Conservation (phyloP, 2,888 invertebrate species). For the Caenorhabditis sp. region DNA sequence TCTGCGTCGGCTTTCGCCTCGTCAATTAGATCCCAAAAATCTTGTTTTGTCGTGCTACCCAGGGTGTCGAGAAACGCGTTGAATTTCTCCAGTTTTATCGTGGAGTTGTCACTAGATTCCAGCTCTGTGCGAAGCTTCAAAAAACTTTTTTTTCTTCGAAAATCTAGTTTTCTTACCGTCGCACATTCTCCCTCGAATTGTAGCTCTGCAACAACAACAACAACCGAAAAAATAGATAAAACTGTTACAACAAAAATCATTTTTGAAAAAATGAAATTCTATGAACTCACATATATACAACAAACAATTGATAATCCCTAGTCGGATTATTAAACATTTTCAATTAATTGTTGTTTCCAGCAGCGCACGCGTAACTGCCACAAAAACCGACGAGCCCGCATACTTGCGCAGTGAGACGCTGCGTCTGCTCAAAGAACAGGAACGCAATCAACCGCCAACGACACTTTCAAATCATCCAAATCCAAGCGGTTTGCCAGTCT, state of each 20-base stretch:
- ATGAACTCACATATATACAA: neutral
- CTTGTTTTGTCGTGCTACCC: slow-evolving; percentile 12
- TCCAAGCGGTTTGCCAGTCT: slow-evolving; percentile 84
- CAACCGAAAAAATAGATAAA: neutral
- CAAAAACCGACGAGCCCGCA: slow-evolving; percentile 46
- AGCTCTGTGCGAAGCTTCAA: slow-evolving; percentile 14
- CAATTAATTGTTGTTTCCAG: slow-evolving; percentile 8
- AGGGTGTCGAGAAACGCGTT: slow-evolving; percentile 26
- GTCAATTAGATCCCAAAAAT: slow-evolving; percentile 28
- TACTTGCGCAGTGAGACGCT: slow-evolving; percentile 65
- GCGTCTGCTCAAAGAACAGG: slow-evolving; percentile 63
- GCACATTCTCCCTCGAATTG: slow-evolving; percentile 30
- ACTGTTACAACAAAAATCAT: neutral
- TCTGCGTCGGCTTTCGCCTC: slow-evolving; percentile 34
- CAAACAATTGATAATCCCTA: neutral
- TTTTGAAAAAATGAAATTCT: neutral
- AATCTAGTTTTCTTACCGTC: neutral
- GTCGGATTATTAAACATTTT: neutral
- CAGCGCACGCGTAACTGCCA: slow-evolving; percentile 29
- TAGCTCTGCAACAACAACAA: neutral
- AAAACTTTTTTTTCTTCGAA: neutral
- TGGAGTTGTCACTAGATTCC: slow-evolving; percentile 17
- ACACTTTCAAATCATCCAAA: slow-evolving; percentile 62
- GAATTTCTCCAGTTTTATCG: slow-evolving; percentile 17
- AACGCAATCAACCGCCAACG: slow-evolving; percentile 26